These are phyloP conservation scores for Megaleporinus macrocephalus DNA, from an alignment of 2,113 vertebrate species.

Conservation along the genomic window DNA sequence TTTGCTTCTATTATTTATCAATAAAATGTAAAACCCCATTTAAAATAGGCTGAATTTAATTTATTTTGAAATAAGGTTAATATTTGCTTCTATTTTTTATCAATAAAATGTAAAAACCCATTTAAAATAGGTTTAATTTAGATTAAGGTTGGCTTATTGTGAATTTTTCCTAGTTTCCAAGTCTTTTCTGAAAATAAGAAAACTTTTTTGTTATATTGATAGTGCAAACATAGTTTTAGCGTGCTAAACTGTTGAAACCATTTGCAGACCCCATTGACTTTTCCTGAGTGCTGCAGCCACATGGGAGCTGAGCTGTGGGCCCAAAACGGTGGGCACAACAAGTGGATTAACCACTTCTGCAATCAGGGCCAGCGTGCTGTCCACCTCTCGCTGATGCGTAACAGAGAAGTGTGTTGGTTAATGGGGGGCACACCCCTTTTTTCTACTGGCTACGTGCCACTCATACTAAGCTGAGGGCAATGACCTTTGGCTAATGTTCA, in stretches of 20 bases:
- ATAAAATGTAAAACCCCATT: no score
- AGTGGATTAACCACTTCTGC: background rate
- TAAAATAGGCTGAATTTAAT: no score
- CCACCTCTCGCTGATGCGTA: background rate
- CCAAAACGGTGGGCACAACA: background rate
- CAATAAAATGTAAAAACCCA: no score
- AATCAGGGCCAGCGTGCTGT: background rate
- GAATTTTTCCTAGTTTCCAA: background rate
- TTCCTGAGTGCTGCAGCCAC: background rate
- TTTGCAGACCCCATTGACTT: background rate
- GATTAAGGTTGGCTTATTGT: no score
- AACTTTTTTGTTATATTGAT: background rate
- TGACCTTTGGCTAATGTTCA: background rate
- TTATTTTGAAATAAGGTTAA: no score
- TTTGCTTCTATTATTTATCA: no score
- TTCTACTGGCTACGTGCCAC: background rate
- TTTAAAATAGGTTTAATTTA: no score
- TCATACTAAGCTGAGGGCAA: background rate
- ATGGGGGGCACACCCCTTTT: background rate
- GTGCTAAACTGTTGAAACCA: background rate
- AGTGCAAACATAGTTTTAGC: background rate
- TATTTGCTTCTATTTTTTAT: no score
- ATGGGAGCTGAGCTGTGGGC: background rate
- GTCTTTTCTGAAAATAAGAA: no score
- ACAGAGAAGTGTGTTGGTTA: background rate